Evolutionary conservation across 2,888 invertebrate species (phyloP), one percentile per base, ranked within the genome.

Genomic region (Spodoptera exigua): DNA sequence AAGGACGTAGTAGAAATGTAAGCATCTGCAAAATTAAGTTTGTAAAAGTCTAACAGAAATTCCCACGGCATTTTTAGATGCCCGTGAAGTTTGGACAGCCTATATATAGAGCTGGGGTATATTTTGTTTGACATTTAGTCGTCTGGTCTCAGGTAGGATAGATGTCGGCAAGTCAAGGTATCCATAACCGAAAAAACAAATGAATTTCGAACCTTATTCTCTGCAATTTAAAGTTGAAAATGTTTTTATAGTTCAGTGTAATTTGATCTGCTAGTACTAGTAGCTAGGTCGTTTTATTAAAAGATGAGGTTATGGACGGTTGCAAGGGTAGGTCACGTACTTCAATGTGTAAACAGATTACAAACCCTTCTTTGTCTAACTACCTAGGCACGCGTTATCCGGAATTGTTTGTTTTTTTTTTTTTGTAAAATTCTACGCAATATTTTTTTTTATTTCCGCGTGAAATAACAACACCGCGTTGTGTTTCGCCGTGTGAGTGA

Each of bases 51-150:
- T 51, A 70, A 67, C 73, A 66, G 72, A 76, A 74, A 72, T 78
- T 78, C 78, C 67, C 79, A 76, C 78, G 78, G 74, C 53, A 70
- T 73, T 78, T 75, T 78, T 74, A 71, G 61, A 53, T 61, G 41
- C 59, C 5, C 27, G 27, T 32, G 54, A 48, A 70, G 44, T 67
- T 56, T 41, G 37, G 36, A 56, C 51, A 51, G 45, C 18, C 49
- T 71, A 69, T 69, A 69, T 63, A 70, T 57, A 59, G 44, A 10
- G 21, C 36, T 36, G 45, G 12, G 17, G 45, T 62, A 51, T 10
- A 51, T 62, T 67, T 72, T 54, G 47, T 52, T 40, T 41, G 48
- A 14, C 69, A 70, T 68, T 64, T 68, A 52, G 16, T 14, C 18
- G 70, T 61, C 46, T 55, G 16, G 40, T 53, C 53, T 58, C 46